Base-by-base conservation (phyloP, 53 echinoderm and acorn worm species). In the Patiria pectinifera region DNA sequence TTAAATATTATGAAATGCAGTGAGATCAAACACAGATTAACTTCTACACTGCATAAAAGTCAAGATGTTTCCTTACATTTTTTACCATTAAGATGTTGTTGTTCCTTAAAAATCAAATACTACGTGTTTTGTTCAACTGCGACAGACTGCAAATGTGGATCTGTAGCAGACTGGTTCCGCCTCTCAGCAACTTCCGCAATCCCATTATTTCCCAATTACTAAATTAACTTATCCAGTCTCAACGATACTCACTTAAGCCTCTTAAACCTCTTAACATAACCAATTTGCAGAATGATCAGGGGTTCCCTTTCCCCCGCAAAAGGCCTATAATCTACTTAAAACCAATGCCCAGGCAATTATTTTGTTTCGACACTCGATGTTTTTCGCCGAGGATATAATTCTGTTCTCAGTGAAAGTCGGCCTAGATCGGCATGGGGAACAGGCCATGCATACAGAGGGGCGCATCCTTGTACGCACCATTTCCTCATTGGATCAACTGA, bases 181-280 rank as follows among this genome's bases (percentile, higher is more conserved):
- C 43, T 62, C 62, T 22, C 60, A 69, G 63, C 69, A 18, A 26
- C 59, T 59, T 59, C 63, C 62, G 1, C 85, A 19, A 48, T 74
- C 87, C 60, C 49, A 87, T 87, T 87, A 87, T 59, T 87, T 87
- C 62, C 43, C 87, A 87, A 87, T 84, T 84, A 84, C 84, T 84
- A 43, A 84, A 84, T 78, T 61, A 87, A 82, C 81, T 59, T 82
- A 82, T 21, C 82, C 60, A 62, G 78, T 44, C 45, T 58, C 77
- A 76, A 25, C 35, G 59, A 21, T 72, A 78, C 77, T 76, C 59
- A 58, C 47, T 48, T 84, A 76, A 78, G 24, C 87, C 78, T 43
- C 76, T 87, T 76, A 87, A 87, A 78, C 87, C 87, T 87, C 72
- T 78, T 78, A 87, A 87, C 87, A 87, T 78, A 72, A 76, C 44